Conservation (phyloP, 1,140 invertebrate genomes). For the Aethina tumida region DNA sequence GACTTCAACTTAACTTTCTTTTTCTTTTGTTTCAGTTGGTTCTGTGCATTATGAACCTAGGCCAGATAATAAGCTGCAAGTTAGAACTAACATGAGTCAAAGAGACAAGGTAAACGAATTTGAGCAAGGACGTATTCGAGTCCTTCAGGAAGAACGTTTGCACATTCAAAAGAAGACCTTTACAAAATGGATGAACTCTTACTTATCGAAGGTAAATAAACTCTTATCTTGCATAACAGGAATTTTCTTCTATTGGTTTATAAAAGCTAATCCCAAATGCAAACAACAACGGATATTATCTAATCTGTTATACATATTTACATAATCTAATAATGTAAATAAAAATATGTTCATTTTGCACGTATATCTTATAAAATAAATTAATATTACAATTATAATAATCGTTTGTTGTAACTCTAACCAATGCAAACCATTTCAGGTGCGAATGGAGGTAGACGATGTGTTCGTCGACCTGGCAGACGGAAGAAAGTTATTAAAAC, state of each 20-base stretch:
- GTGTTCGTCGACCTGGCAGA: slow-evolving; percentile 93
- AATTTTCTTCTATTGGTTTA: too few relatives aligned
- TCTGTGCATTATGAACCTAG: slow-evolving; percentile 31
- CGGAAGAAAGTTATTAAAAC: slow-evolving; percentile 89
- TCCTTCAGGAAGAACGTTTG: slow-evolving; percentile 91
- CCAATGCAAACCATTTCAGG: too few relatives aligned
- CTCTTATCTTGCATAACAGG: too few relatives aligned
- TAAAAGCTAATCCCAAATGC: too few relatives aligned
- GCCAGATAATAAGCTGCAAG: slow-evolving; percentile 23
- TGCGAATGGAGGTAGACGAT: slow-evolving; percentile 93
- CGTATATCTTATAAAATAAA: too few relatives aligned
- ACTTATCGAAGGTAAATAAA: slow-evolving; percentile 76
- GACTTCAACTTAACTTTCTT: neutral
- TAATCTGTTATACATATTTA: too few relatives aligned
- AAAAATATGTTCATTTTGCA: too few relatives aligned
- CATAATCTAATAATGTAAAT: too few relatives aligned
- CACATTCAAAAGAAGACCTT: slow-evolving; percentile 99
- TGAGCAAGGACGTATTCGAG: slow-evolving; percentile 91
- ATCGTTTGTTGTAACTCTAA: too few relatives aligned
- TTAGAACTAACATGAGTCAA: slow-evolving; percentile 70
- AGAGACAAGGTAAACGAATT: slow-evolving; percentile 87
- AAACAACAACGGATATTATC: too few relatives aligned
- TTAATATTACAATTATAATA: too few relatives aligned
- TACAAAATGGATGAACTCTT: slow-evolving; percentile 99
- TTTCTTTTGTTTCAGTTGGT: slow-evolving; percentile 26